Conservation (phyloP, 2,888 invertebrate genomes). For the Ophion costatus region DNA sequence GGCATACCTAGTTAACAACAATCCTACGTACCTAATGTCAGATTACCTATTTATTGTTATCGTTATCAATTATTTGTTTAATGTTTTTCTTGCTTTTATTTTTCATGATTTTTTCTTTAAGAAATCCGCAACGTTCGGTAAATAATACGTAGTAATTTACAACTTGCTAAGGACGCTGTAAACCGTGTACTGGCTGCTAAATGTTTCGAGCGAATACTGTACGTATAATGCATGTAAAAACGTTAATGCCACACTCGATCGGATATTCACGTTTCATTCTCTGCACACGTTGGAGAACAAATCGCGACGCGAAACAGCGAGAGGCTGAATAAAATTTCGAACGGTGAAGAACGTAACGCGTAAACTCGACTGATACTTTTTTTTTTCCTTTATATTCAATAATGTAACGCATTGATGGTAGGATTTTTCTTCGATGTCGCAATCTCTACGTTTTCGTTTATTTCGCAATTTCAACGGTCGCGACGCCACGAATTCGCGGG, state of each 20-base stretch:
- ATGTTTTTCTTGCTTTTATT: constrained; percentile 44
- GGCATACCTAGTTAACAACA: constrained; percentile 80
- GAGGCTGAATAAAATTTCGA: constrained; percentile 10
- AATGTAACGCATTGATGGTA: constrained; percentile 10
- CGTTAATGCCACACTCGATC: constrained; percentile 68
- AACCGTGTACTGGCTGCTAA: constrained; percentile 81
- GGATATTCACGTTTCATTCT: constrained; percentile 55
- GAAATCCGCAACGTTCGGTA: constrained; percentile 79
- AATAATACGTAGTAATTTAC: constrained; percentile 81
- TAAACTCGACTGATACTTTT: background rate
- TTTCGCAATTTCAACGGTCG: too few relatives aligned
- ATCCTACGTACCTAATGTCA: constrained; percentile 79
- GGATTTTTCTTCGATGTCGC: background rate
- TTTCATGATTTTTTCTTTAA: constrained; percentile 60
- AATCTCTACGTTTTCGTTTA: constrained; percentile 1
- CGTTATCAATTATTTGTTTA: constrained; percentile 19
- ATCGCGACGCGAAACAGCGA: constrained; percentile 12
- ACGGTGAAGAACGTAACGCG: background rate
- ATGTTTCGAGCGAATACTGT: constrained; percentile 81
- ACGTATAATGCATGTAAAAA: constrained; percentile 78
- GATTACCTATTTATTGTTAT: constrained; percentile 73
- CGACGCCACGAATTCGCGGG: background rate
- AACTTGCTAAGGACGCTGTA: constrained; percentile 80
- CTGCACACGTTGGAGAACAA: constrained; percentile 3
- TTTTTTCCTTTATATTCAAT: background rate